Evolutionary conservation across 1,140 invertebrate genomes (phyloP), one percentile per base, ranked within the genome.

Genomic region (Calliphora vicina): DNA sequence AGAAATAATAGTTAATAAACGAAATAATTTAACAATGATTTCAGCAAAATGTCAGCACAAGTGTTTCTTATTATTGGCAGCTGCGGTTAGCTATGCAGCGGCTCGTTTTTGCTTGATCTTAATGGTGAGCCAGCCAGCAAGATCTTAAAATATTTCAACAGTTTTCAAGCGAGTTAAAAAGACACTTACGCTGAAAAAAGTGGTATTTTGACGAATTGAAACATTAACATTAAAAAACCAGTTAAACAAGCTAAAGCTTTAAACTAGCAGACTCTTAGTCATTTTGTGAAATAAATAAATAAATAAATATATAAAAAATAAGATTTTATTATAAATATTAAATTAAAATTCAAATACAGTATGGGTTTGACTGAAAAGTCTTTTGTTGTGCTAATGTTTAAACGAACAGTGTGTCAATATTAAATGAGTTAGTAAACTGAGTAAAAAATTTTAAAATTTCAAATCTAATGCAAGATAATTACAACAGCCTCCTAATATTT

Each of bases 261-360:
- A 50, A 50, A 50, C 45, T n/a, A 50, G 4, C 45, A 50, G 45
- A 50, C 45, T 50, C 13, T 74, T 74, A 74, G 72, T 74, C 72
- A 74, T 74, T 35, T n/a, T 74, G 35, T 74, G 25, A 74, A 29
- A 74, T 74, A 15, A 73, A n/a, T n/a, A n/a, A n/a, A n/a, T n/a
- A n/a, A n/a, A n/a, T n/a, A n/a, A n/a, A n/a, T n/a, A n/a, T n/a
- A n/a, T n/a, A n/a, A 15, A 73, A 73, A 27, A 15, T 73, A 13
- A 50, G 12, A 50, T 50, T 50, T 35, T 13, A n/a, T 17, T 50
- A 50, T 50, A 2, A 50, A 50, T 50, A 50, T 17, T 50, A 35
- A 35, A 50, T 50, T 13, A 50, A 17, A 50, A 50, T 12, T 45
- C 17, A n/a, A 10, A 35, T 74, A 35, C 27, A 74, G n/a, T 74